Evolutionary conservation across 2,113 vertebrate species (phyloP).

Genomic region (Ammospiza caudacuta): DNA sequence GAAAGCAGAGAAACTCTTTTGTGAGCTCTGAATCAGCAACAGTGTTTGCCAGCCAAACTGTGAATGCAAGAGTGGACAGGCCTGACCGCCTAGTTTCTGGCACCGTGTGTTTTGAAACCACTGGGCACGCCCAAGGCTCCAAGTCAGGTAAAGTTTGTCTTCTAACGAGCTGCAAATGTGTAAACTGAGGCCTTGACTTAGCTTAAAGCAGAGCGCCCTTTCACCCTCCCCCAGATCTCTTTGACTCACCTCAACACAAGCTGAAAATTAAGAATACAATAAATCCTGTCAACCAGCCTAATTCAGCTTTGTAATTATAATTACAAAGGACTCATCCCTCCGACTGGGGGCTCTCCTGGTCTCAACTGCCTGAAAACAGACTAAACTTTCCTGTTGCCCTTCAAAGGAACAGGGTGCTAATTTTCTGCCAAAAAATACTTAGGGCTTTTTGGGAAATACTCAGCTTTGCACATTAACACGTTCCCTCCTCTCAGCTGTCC

Average conservation of each 20-base stretch:
- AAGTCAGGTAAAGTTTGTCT: not conserved
- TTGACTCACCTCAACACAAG: not conserved
- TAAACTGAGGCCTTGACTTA: not conserved
- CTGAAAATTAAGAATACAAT: not conserved
- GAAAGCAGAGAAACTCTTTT: not conserved
- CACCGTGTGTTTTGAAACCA: not conserved
- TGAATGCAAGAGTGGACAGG: not conserved
- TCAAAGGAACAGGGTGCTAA: not conserved
- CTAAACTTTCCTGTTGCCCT: not conserved
- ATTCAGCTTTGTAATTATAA: not conserved
- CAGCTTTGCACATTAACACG: not conserved
- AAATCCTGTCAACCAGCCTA: not conserved
- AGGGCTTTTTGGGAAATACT: not conserved
- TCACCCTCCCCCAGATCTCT: not conserved
- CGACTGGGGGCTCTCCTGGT: not conserved
- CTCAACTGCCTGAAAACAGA: not conserved
- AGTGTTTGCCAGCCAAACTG: not conserved
- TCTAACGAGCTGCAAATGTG: not conserved
- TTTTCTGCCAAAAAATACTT: not conserved
- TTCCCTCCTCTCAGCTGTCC: not conserved
- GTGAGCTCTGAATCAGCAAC: conserved; percentile 6
- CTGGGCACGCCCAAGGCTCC: not conserved
- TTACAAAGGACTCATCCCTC: not conserved
- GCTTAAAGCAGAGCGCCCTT: not conserved
- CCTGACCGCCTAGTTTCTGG: not conserved